Conservation (phyloP, 2,113 vertebrate genomes). For the Sminthopsis crassicaudata region DNA sequence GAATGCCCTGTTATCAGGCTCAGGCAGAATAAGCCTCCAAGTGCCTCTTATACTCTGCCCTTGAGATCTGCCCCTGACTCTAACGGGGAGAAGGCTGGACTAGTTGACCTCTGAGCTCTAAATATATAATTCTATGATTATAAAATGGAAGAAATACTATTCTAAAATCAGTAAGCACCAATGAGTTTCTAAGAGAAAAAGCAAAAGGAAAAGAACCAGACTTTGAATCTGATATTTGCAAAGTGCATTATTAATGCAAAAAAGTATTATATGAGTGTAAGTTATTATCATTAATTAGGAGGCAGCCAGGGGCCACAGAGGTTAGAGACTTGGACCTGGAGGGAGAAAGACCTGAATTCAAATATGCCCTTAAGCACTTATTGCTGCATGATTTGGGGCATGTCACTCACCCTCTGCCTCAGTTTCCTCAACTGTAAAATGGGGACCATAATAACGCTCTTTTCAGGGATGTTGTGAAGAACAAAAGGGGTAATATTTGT, state of each 20-base stretch:
- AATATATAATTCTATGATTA: not conserved
- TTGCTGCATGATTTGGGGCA: not conserved
- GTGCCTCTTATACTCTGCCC: no score
- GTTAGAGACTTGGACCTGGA: not conserved
- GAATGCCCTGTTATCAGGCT: no score
- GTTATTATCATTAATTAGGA: not conserved
- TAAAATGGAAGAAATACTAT: no score
- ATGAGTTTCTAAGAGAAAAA: not conserved
- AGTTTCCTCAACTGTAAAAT: not conserved
- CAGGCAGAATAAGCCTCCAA: no score
- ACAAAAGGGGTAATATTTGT: no score
- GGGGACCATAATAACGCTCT: not conserved
- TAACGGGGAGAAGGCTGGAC: not conserved
- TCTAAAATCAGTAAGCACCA: not conserved
- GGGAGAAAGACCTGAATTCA: not conserved
- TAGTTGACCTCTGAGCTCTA: not conserved
- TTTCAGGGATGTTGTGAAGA: not conserved
- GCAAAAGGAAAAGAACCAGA: not conserved
- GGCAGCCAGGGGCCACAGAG: not conserved
- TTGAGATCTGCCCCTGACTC: no score
- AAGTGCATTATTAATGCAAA: not conserved
- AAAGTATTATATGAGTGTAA: not conserved
- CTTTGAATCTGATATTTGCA: not conserved
- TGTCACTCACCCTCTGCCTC: not conserved
- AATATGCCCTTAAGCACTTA: not conserved